Evolutionary conservation across 2,113 vertebrate genomes (phyloP).

Genomic region (Sterrhoptilus dennistouni): DNA sequence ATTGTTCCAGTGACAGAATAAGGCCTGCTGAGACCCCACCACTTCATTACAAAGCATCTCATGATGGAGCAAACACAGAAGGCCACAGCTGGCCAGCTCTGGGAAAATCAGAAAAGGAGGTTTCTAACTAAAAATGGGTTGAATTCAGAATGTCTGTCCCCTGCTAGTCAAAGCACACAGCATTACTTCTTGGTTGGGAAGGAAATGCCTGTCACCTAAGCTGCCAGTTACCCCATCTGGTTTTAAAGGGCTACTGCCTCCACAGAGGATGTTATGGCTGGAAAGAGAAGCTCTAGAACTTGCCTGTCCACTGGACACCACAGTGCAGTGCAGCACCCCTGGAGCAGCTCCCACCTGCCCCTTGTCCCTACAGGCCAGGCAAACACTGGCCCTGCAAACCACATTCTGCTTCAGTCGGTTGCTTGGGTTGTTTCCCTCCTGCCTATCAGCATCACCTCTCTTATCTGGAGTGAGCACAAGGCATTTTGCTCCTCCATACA

Average conservation of each 20-base stretch:
- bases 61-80: neutral
- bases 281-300: neutral
- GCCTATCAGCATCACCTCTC: constrained; percentile 30
- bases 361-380: neutral
- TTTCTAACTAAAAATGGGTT: neutral
- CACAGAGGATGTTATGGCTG: neutral
- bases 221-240: neutral
- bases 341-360: neutral
- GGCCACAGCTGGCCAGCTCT: neutral
- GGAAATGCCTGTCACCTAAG: neutral
- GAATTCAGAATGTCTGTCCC: neutral
- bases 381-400: neutral
- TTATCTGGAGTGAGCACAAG: constrained; percentile 31
- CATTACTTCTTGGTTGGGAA: neutral
- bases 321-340: accelerated
- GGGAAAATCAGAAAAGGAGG: neutral
- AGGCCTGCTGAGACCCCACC: constrained; percentile 27
- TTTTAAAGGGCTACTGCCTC: neutral
- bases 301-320: neutral
- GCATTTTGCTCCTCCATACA: neutral
- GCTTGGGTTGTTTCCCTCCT: neutral
- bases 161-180: neutral
- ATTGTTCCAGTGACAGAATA: constrained; percentile 44
- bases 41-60: constrained; percentile 1
- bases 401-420: neutral